Percentiles rank a stretch among this genome's conserved stretches.
phyloP scores from a whole-genome alignment of 2,797 vertebrate genomes.

The Rhynchotus rufescens region DNA sequence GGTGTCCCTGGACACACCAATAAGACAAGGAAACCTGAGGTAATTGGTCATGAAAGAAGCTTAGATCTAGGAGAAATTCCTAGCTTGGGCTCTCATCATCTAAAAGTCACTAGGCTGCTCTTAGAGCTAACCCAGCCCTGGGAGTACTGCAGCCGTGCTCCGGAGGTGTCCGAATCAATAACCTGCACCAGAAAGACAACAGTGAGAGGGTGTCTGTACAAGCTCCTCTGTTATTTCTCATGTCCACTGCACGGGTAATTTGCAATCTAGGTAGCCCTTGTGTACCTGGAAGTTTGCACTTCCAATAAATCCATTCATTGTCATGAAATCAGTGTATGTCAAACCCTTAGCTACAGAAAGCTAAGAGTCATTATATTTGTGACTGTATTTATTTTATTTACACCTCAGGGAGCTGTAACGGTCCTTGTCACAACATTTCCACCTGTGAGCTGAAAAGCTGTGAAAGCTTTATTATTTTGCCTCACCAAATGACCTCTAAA shows the following conservation, averaged over 20 bases:
- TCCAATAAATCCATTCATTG: neutral
- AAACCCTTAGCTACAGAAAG: neutral
- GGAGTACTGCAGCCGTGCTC: neutral
- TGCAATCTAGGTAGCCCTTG: neutral
- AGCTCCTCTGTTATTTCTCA: neutral
- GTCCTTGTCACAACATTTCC: neutral
- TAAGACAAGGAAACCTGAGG: neutral
- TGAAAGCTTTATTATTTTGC: constrained; percentile 36
- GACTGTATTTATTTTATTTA: neutral
- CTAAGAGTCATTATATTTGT: neutral
- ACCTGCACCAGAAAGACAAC: neutral
- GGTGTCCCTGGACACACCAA: neutral
- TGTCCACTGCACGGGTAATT: neutral
- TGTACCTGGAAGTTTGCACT: neutral
- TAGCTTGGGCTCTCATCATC: neutral
- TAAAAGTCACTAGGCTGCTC: neutral
- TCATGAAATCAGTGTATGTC: neutral
- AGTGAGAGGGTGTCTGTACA: neutral
- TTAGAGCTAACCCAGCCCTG: neutral
- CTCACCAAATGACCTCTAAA: neutral
- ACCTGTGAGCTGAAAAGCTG: constrained; percentile 5
- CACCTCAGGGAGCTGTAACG: neutral
- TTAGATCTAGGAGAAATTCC: neutral
- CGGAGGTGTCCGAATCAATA: neutral
- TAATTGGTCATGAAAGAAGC: neutral